Evolutionary conservation across 1,140 invertebrate species (phyloP).

Genomic region (Oppia nitens): DNA sequence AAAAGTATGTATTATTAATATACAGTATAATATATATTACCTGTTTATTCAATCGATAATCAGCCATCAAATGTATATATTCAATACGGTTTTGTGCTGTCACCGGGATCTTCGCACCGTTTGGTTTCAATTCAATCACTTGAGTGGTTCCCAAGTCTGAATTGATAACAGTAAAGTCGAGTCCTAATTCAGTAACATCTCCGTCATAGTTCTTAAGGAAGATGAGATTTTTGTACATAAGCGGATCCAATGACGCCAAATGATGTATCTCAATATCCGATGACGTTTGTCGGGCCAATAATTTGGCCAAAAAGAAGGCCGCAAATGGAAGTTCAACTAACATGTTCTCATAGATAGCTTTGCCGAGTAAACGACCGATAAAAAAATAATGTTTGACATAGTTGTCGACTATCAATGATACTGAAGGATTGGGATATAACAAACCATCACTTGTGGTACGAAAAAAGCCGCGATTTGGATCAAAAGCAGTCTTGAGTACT

Average conservation of each 20-base stretch:
- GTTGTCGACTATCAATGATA: constrained; percentile 60
- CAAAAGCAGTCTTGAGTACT: constrained; percentile 81
- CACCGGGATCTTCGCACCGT: constrained; percentile 71
- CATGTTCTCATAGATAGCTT: constrained; percentile 87
- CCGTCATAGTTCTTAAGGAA: constrained; percentile 49
- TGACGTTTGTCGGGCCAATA: constrained; percentile 54
- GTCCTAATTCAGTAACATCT: constrained; percentile 36
- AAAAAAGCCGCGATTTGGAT: constrained; percentile 92
- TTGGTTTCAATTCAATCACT: constrained; percentile 65
- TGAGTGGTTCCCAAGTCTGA: constrained; percentile 77
- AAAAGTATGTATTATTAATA: not conserved
- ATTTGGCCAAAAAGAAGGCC: constrained; percentile 75
- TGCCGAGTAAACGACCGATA: constrained; percentile 82
- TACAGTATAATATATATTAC: constrained; percentile 21
- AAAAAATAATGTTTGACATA: constrained; percentile 86
- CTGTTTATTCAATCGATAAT: constrained; percentile 87
- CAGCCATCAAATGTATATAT: constrained; percentile 88
- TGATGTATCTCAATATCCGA: constrained; percentile 70
- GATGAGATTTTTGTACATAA: constrained; percentile 50
- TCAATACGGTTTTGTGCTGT: constrained; percentile 81
- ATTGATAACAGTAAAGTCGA: constrained; percentile 84
- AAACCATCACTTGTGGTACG: constrained; percentile 74
- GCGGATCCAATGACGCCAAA: constrained; percentile 37
- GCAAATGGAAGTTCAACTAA: constrained; percentile 83
- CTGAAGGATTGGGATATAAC: constrained; percentile 87